Evolutionary conservation across 2,888 invertebrate species (phyloP), one percentile per base, ranked within the genome.

Genomic region (Lycia hirtaria): DNA sequence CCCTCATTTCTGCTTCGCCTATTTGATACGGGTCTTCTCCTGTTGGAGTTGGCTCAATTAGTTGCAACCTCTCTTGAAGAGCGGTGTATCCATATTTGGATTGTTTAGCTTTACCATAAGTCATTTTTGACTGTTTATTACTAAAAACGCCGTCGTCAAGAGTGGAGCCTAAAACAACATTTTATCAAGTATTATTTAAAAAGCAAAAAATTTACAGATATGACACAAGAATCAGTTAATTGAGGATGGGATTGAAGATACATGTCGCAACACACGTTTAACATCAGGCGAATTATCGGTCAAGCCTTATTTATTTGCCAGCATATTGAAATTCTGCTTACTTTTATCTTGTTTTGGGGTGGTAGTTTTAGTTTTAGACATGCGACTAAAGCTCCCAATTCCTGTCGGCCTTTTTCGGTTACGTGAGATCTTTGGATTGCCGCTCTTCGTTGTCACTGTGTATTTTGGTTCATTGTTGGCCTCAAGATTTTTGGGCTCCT

Each of bases 21-120:
- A 90, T 66, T 64, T 89, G 89, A 62, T 91, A 91, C 0, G 91
- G 91, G 44, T 91, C 91, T 58, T 88, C 88, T 0, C 91, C 91
- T 0, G 88, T 88, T 0, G 90, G 90, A 1, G 89, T 90, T 0
- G 90, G 87, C 44, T 91, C 91, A 9, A 91, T 90, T 4, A 91
- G 69, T 58, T 81, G 83, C 4, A 91, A 72, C 55, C 90, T 74
- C 56, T 90, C 87, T 0, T 89, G 85, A 10, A 90, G 71, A 0
- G 88, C 85, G n/a, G 79, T 82, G 6, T 63, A 63, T 0, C 48
- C 41, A 38, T 52, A 52, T 26, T 40, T 51, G 4, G 50, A 24
- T 3, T 52, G 15, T 30, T 75, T 78, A 1, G 79, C 75, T 61
- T 87, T 89, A 0, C 86, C 80, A 32, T 88, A 88, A 0, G 87